Conservation (phyloP, 2,888 invertebrate genomes). For the Alloscopus bannaensis region DNA sequence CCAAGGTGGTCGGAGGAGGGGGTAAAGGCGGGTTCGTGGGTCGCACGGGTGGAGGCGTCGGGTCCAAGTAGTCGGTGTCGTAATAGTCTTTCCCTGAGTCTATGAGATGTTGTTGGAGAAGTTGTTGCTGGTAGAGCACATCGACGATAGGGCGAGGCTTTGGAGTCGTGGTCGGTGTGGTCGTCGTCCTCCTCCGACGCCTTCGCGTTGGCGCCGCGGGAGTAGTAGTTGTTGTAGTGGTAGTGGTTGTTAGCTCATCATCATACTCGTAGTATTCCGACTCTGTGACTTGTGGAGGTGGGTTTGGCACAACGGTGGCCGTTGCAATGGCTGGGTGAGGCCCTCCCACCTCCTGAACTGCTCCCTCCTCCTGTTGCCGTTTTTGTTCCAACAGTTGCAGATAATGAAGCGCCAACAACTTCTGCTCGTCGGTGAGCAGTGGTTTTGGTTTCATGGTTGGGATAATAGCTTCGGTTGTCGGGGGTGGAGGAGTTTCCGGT, state of each 20-base stretch:
- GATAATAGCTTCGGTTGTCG: background rate
- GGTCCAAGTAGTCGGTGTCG: slow-evolving; percentile 11
- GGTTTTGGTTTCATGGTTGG: background rate
- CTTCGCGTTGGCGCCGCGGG: background rate
- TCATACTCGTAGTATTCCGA: slow-evolving; percentile 46
- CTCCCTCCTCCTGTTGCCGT: background rate
- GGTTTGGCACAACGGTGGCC: background rate
- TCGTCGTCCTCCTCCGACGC: slow-evolving; percentile 14
- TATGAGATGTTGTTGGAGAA: background rate
- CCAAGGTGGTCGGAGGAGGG: background rate
- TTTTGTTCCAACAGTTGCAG: slow-evolving; percentile 34
- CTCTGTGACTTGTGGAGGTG: slow-evolving; percentile 6
- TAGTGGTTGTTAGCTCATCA: background rate
- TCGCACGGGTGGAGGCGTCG: background rate
- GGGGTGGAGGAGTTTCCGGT: background rate
- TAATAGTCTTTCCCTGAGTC: background rate
- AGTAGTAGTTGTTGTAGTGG: slow-evolving; percentile 9
- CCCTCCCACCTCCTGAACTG: too few relatives aligned
- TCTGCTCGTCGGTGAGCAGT: slow-evolving; percentile 24
- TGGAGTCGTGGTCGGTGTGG: slow-evolving; percentile 22
- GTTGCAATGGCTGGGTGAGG: background rate
- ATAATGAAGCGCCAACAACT: slow-evolving; percentile 15
- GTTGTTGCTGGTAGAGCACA: slow-evolving; percentile 12
- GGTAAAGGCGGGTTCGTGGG: background rate
- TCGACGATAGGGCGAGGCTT: background rate